phyloP scores from a whole-genome alignment of 2,888 invertebrate genomes.

The Drosophila diplacantha region DNA sequence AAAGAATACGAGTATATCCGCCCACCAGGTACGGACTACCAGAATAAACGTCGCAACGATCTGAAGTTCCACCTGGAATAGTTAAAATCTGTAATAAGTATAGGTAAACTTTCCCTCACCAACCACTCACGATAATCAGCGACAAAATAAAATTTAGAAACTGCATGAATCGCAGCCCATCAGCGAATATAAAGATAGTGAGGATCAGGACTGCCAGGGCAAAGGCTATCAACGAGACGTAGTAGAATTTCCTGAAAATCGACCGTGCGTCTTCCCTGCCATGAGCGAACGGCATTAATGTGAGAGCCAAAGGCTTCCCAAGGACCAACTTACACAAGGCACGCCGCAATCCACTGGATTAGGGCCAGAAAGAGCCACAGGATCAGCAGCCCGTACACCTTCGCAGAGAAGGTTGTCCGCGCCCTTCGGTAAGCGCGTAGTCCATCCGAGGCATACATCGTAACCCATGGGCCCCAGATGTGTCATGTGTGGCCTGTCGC shows the following conservation, averaged over 20 bases:
- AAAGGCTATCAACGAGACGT: conserved; percentile 37
- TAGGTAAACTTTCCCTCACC: fast-evolving
- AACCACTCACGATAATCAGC: conserved; percentile 48
- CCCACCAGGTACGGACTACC: conserved; percentile 15
- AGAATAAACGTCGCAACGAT: conserved; percentile 44
- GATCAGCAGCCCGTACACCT: conserved; percentile 32
- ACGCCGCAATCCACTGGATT: conserved; percentile 40
- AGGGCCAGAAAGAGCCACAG: conserved; percentile 44
- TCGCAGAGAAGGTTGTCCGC: conserved; percentile 38
- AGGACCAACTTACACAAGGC: conserved; percentile 34
- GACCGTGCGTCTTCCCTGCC: conserved; percentile 11
- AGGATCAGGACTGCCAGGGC: conserved; percentile 25
- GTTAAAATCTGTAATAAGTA: neutral
- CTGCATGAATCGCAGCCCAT: conserved; percentile 36
- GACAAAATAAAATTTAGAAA: conserved; percentile 17
- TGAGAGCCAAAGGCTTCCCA: too few relatives aligned
- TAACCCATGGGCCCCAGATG: conserved; percentile 9
- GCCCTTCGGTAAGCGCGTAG: conserved; percentile 15
- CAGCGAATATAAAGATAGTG: conserved; percentile 42
- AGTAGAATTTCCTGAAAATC: conserved; percentile 11
- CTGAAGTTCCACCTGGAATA: conserved; percentile 51
- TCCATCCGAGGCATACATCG: conserved; percentile 36
- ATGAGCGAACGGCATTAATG: too few relatives aligned
- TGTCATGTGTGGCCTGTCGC: neutral
- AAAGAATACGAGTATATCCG: conserved; percentile 41